These are phyloP conservation scores for Drosophila ogumai DNA, from an alignment of 1,140 invertebrate species.

Conservation along the genomic window DNA sequence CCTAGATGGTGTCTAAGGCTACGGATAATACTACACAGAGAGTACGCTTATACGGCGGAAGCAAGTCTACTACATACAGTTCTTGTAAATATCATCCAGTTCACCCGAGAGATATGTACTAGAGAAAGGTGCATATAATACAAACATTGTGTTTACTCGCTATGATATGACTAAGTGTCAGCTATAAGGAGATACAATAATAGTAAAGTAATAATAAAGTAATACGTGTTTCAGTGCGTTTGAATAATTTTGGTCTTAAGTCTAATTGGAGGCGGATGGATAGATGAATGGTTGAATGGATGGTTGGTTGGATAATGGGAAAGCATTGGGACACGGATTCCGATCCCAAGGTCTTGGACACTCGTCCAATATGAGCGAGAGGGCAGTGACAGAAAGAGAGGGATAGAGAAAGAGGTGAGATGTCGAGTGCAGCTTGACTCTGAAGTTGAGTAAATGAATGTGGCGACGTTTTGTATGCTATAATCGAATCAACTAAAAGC, in stretches of 20 bases:
- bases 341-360: not conserved
- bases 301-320: not conserved
- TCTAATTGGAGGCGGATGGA: not conserved
- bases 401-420: not conserved
- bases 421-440: constrained; percentile 23
- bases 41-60: constrained; percentile 31
- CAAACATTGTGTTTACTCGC: constrained; percentile 59
- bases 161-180: constrained; percentile 58
- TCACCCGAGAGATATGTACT: constrained; percentile 56
- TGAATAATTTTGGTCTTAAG: constrained; percentile 17
- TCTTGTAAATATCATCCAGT: constrained; percentile 59
- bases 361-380: constrained; percentile 8
- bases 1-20: constrained; percentile 2
- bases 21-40: constrained; percentile 22
- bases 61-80: constrained; percentile 59
- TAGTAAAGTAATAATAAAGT: constrained; percentile 47
- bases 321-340: not conserved
- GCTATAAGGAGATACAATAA: constrained; percentile 62
- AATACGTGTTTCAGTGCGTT: constrained; percentile 19
- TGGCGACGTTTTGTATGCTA: constrained; percentile 11
- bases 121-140: constrained; percentile 78
- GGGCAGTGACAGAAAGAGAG: not conserved
- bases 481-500: constrained; percentile 61
- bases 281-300: no score
- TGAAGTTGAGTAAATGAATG: constrained; percentile 7